Base-by-base conservation (phyloP, 2,888 invertebrate genomes). In the Nephrocerus scutellatus region DNA sequence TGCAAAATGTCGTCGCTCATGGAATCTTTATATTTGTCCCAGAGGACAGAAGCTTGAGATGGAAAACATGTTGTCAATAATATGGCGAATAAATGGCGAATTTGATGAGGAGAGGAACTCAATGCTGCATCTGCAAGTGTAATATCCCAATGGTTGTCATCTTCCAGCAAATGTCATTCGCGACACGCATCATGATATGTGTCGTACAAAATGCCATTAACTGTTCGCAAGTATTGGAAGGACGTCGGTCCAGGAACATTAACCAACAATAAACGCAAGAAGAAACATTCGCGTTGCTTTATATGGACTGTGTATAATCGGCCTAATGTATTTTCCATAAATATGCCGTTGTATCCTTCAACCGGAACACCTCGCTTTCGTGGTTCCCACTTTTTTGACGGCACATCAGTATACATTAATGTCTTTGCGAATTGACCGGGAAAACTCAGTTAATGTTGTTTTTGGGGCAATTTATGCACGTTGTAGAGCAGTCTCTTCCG, bases 171-270 rank as follows among this genome's bases (percentile, higher is more conserved):
- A 14, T 32, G 5, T 13, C 20, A 15, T 32, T 32, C 22, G 4
- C 14, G 32, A 13, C 21, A 41, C 12, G 20, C 33, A 14, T 36
- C 37, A n/a, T 4, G 16, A 28, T 28, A 40, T 35, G 39, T 33
- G 53, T 38, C 63, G 63, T 21, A 15, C 16, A 29, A 9, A 47
- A 14, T 18, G 48, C 55, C 58, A 53, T 62, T 47, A 34, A 65
- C 56, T 39, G 57, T 65, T 54, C 57, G 51, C 16, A 42, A 28
- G 25, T 28, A 16, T 36, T 42, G 23, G 34, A 39, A 39, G 34
- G 36, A 43, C 20, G 39, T 35, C 12, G 39, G 36, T 30, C 39
- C 42, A n/a, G n/a, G n/a, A n/a, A n/a, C n/a, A n/a, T n/a, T n/a
- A n/a, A n/a, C n/a, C n/a, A n/a, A n/a, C n/a, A n/a, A n/a, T n/a